phyloP scores from a whole-genome alignment of 2,113 vertebrate species.

The Apus apus region DNA sequence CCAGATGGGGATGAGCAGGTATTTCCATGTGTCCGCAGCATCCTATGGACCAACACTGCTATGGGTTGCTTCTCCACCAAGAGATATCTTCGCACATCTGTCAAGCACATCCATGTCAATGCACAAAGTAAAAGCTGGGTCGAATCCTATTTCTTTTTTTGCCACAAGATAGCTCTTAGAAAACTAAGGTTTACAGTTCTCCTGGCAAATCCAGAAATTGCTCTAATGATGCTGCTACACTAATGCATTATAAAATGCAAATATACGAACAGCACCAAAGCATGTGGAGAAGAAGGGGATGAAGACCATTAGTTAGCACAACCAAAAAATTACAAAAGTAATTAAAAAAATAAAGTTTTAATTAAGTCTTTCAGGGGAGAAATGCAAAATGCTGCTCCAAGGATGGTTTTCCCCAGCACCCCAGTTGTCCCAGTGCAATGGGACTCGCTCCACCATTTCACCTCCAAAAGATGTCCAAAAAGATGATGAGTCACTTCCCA shows the following conservation, averaged over 20 bases:
- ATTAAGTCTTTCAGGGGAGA: not conserved
- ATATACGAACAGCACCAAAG: not conserved
- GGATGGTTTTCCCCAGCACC: not conserved
- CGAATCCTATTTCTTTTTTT: not conserved
- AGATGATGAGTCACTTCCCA: accelerated
- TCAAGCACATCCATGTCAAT: not conserved
- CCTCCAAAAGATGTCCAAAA: not conserved
- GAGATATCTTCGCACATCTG: not conserved
- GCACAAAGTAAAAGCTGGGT: not conserved
- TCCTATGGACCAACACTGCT: not conserved
- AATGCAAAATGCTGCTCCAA: not conserved
- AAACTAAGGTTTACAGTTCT: not conserved
- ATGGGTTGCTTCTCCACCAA: not conserved
- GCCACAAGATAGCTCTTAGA: not conserved
- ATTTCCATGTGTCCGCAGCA: accelerated
- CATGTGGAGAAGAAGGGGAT: accelerated
- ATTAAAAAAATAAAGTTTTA: no score
- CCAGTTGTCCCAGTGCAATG: not conserved
- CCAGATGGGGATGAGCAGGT: not conserved
- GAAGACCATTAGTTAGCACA: accelerated
- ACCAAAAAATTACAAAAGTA: not conserved
- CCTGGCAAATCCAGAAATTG: not conserved
- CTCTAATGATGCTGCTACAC: accelerated
- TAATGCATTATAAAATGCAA: not conserved
- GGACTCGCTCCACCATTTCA: not conserved